A percentile compares a stretch with the other conserved stretches of the same genome.
These are phyloP conservation scores for Aleiodes sp. DNA, from an alignment of 1,140 invertebrate genomes.

Conservation along the genomic window DNA sequence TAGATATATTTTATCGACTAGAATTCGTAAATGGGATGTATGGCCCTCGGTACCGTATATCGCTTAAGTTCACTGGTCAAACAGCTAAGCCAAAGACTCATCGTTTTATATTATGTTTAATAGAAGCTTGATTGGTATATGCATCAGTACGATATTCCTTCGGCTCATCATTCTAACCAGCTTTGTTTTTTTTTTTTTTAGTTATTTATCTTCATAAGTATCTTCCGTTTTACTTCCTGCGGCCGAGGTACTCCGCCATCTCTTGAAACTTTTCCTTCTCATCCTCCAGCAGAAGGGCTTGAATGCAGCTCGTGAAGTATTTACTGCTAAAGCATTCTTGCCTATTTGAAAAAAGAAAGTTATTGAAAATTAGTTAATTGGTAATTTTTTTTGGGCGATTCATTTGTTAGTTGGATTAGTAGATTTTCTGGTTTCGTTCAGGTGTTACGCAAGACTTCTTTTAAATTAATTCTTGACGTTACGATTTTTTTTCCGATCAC, in stretches of 20 bases:
- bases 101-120: no score
- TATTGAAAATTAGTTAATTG: conserved; percentile 29
- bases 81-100: conserved; percentile 23
- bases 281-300: conserved; percentile 70
- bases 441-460: no score
- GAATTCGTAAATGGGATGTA: conserved; percentile 64
- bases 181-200: conserved; percentile 18
- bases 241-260: conserved; percentile 71
- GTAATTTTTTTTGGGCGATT: background rate
- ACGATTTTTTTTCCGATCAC: no score
- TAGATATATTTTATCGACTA: conserved; percentile 65
- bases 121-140: conserved; percentile 4
- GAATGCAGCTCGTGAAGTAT: conserved; percentile 73
- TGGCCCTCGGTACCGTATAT: conserved; percentile 57
- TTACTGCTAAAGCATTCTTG: conserved; percentile 71
- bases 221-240: conserved; percentile 60
- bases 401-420: background rate
- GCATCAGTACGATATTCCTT: conserved; percentile 3
- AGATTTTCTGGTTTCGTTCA: background rate
- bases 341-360: conserved; percentile 56
- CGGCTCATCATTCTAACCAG: conserved; percentile 16
- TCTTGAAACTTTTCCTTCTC: conserved; percentile 70
- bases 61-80: conserved; percentile 47
- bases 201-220: conserved; percentile 39
- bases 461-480: no score